Evolutionary conservation across 2,888 invertebrate genomes (phyloP).

Genomic region (Pediacus dermestoides): DNA sequence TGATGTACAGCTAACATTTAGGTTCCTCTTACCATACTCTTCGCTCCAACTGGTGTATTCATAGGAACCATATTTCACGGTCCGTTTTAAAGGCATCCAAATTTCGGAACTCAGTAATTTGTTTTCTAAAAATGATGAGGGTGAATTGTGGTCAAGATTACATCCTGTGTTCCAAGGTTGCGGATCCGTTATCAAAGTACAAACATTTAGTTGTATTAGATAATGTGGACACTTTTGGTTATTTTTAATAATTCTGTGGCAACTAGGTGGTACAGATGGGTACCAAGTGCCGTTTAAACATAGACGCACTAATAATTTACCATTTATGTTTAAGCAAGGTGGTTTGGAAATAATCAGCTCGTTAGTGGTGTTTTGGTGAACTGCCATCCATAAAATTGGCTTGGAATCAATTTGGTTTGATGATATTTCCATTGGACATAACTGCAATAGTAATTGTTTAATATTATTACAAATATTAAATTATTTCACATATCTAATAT

Average conservation of each 20-base stretch:
- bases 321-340: constrained; percentile 36
- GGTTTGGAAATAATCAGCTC: constrained; percentile 40
- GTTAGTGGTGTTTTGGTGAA: constrained; percentile 10
- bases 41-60: constrained; percentile 28
- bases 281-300: constrained; percentile 39
- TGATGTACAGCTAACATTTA: constrained; percentile 8
- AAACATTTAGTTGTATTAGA: constrained; percentile 31
- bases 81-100: constrained; percentile 36
- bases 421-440: constrained; percentile 18
- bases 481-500: too few relatives aligned
- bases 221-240: constrained; percentile 28
- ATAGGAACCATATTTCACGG: constrained; percentile 25
- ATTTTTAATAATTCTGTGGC: constrained; percentile 20
- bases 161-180: constrained; percentile 32
- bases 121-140: too few relatives aligned
- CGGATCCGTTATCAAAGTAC: constrained; percentile 40
- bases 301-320: constrained; percentile 31
- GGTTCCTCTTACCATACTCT: constrained; percentile 25
- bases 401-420: constrained; percentile 4
- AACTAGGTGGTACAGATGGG: constrained; percentile 30
- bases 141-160: too few relatives aligned
- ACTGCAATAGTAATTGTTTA: too few relatives aligned
- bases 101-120: constrained; percentile 18
- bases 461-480: too few relatives aligned
- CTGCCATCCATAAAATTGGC: constrained; percentile 16